These are phyloP conservation scores for Copidosoma aretas DNA, from an alignment of 2,888 invertebrate species.

Conservation along the genomic window DNA sequence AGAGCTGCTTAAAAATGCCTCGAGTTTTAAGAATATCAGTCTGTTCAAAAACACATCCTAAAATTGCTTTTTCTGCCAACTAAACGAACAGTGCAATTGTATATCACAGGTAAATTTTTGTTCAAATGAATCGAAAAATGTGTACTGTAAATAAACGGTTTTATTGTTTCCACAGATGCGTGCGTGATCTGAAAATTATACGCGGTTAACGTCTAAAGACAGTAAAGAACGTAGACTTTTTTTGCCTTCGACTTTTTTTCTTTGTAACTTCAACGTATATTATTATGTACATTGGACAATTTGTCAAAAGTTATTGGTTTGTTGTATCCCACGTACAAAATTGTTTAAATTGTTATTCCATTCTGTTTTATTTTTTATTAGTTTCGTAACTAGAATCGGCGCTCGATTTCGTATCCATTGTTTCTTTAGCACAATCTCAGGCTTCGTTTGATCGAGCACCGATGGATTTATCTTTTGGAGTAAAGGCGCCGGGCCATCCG, in stretches of 20 bases:
- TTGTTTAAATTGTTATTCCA: slow-evolving; percentile 24
- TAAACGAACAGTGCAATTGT: neutral
- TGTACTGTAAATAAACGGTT: slow-evolving; percentile 40
- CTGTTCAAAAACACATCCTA: slow-evolving; percentile 17
- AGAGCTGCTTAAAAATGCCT: slow-evolving; percentile 49
- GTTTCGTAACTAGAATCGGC: slow-evolving; percentile 28
- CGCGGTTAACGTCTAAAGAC: slow-evolving; percentile 40
- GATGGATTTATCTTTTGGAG: slow-evolving; percentile 17
- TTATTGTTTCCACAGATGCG: slow-evolving; percentile 41
- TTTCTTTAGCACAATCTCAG: neutral
- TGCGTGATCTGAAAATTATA: slow-evolving; percentile 40
- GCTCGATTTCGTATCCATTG: slow-evolving; percentile 11
- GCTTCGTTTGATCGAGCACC: slow-evolving; percentile 16
- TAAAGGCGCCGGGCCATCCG: slow-evolving; percentile 26
- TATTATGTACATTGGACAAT: slow-evolving; percentile 31
- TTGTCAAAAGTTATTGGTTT: slow-evolving; percentile 27
- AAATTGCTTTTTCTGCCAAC: neutral
- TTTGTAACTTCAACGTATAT: slow-evolving; percentile 26
- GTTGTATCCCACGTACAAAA: slow-evolving; percentile 36
- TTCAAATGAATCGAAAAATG: slow-evolving; percentile 2
- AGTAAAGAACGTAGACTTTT: slow-evolving; percentile 44
- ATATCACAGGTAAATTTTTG: neutral
- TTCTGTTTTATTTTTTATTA: slow-evolving; percentile 1
- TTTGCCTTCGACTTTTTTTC: slow-evolving; percentile 32
- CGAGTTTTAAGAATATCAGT: slow-evolving; percentile 43